Conservation (phyloP, 1,140 invertebrate genomes). For the Magallana angulata region DNA sequence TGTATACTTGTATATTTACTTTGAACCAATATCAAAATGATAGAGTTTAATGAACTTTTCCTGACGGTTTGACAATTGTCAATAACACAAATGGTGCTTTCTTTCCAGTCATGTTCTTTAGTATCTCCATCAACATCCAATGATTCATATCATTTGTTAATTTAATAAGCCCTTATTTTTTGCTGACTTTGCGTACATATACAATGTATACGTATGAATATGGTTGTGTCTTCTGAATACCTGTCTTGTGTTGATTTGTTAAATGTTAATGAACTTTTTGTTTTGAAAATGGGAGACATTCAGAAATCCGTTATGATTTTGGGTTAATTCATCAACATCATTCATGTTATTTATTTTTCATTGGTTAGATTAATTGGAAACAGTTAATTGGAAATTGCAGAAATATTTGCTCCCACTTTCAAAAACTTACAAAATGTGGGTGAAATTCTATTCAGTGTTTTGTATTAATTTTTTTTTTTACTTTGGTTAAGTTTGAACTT, state of each 20-base stretch:
- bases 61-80: constrained; percentile 32
- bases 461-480: too few relatives aligned
- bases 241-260: neutral
- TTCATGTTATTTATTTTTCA: neutral
- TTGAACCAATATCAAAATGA: constrained; percentile 25
- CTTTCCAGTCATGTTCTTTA: constrained; percentile 24
- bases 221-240: constrained; percentile 19
- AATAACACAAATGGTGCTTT: constrained; percentile 31
- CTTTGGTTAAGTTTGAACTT: too few relatives aligned
- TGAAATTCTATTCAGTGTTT: too few relatives aligned
- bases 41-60: constrained; percentile 21
- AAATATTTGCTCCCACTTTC: neutral
- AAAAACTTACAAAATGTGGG: neutral
- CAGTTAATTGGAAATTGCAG: too few relatives aligned
- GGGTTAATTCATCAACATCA: neutral
- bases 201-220: constrained; percentile 28
- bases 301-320: constrained; percentile 5
- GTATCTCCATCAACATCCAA: neutral
- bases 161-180: neutral
- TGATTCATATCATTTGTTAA: constrained; percentile 18
- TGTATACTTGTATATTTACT: constrained; percentile 5
- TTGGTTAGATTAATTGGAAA: too few relatives aligned
- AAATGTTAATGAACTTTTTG: neutral
- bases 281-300: constrained; percentile 9
- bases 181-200: constrained; percentile 18